Base-by-base conservation (phyloP, 2,797 vertebrate species). In the Sebastes taczanowskii region DNA sequence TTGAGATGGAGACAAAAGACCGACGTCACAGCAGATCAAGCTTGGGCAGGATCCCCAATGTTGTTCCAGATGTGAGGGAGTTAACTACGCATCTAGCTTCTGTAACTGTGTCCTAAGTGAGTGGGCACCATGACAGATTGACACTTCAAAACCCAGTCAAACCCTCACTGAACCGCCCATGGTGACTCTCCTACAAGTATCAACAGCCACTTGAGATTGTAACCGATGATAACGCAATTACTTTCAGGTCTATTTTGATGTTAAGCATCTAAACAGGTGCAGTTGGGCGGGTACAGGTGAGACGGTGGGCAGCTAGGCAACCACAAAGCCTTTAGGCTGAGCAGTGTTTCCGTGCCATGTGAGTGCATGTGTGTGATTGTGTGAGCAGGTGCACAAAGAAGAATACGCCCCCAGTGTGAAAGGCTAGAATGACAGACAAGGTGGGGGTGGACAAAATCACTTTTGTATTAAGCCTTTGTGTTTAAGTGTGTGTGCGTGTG, bases 241-340 rank as follows among this genome's bases (percentile, higher is more conserved):
- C 63, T 81, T 83, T 82, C 49, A 74, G 56, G 64, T 74, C 81
- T 85, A 82, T 82, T 91, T 89, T 74, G 58, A 68, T 81, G 70
- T 83, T 72, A 75, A 76, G 74, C 58, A 86, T 83, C 85, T 73
- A 78, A 83, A 89, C 89, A 89, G 81, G 87, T 83, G 77, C 81
- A 72, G 81, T 80, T 67, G 83, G 88, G 86, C 59, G 83, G 69
- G 66, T 80, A 79, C 85, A 78, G 77, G 80, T 80, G 87, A 89
- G 88, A 88, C 91, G 88, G 87, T 91, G 90, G 90, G 86, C 83
- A 91, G 81, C 89, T 86, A 90, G 76, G 89, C 83, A 92, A 93
- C 90, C 84, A 77, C 87, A 91, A 86, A 89, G 81, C 89, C 87
- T 88, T 86, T 81, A 82, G 86, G 81, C 82, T 80, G 67, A 83